Evolutionary conservation across 2,797 vertebrate species (phyloP).

Genomic region (Steatocranus sp.): DNA sequence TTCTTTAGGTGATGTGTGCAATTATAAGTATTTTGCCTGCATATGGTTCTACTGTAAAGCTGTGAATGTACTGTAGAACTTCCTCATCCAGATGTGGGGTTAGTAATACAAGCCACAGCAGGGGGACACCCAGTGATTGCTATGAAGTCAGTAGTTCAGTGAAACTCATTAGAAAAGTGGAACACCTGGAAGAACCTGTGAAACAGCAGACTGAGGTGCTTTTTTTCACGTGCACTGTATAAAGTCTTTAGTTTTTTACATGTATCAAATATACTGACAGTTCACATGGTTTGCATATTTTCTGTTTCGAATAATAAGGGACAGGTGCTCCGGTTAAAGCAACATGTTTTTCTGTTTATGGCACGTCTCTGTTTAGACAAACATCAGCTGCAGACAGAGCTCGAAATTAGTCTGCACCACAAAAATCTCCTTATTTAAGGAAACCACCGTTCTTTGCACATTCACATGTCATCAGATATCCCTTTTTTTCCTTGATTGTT

Average conservation of each 20-base stretch:
- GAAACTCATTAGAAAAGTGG: conserved; percentile 46
- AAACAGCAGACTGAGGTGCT: background rate
- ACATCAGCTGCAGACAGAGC: conserved; percentile 42
- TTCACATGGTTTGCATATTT: background rate
- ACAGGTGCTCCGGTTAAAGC: conserved; percentile 47
- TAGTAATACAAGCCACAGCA: conserved; percentile 60
- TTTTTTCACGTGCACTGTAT: background rate
- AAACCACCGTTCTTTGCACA: conserved; percentile 58
- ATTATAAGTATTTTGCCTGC: conserved; percentile 23
- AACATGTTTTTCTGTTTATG: conserved; percentile 41
- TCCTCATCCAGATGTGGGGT: conserved; percentile 62
- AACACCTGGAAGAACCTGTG: conserved; percentile 52
- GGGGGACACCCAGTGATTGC: conserved; percentile 46
- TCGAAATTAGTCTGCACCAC: conserved; percentile 47
- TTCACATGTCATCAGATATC: conserved; percentile 62
- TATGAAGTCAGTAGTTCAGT: conserved; percentile 61
- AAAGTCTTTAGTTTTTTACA: background rate
- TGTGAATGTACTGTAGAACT: conserved; percentile 56
- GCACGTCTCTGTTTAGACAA: conserved; percentile 40
- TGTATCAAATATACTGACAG: background rate
- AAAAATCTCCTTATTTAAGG: conserved; percentile 53
- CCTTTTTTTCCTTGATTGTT: conserved; percentile 58
- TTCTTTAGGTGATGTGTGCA: background rate
- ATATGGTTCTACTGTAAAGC: conserved; percentile 61
- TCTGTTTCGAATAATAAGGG: conserved; percentile 6